phyloP scores from a whole-genome alignment of 2,888 invertebrate species.

The Nemotelus nigrinus region DNA sequence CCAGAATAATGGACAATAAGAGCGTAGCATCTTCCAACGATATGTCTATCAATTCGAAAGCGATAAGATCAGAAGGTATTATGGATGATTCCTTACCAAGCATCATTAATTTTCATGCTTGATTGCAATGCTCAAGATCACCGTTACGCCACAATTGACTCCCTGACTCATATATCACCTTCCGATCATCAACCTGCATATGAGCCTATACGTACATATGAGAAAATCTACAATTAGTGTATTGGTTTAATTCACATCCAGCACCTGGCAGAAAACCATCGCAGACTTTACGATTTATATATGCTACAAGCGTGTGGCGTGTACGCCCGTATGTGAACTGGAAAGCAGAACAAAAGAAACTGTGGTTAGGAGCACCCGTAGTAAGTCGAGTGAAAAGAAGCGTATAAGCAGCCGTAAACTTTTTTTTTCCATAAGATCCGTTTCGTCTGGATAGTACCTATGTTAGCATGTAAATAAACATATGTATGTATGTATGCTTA shows the following conservation, averaged over 20 bases:
- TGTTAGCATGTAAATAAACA: no score
- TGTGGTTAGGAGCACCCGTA: slow-evolving; percentile 2
- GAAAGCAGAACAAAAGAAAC: slow-evolving; percentile 5
- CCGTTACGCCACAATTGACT: slow-evolving; percentile 25
- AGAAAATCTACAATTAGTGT: slow-evolving; percentile 16
- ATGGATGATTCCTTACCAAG: background rate
- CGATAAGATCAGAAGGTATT: slow-evolving; percentile 12
- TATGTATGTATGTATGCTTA: no score
- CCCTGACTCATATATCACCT: slow-evolving; percentile 29
- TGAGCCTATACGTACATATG: background rate
- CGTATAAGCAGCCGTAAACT: slow-evolving; percentile 31
- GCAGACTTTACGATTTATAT: background rate
- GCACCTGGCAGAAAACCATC: slow-evolving; percentile 29
- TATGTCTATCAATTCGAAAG: slow-evolving; percentile 22
- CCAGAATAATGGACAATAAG: background rate
- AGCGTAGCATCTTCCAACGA: background rate
- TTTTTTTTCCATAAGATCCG: background rate
- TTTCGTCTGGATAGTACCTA: no score
- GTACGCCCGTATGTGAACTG: background rate
- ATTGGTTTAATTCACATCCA: slow-evolving; percentile 37
- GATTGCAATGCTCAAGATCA: slow-evolving; percentile 33
- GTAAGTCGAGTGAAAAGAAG: slow-evolving; percentile 33
- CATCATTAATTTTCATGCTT: slow-evolving; percentile 39
- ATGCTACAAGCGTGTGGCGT: background rate
- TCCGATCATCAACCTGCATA: slow-evolving; percentile 10